Base-by-base conservation (phyloP, 2,797 vertebrate species). In the Alfaro cultratus region DNA sequence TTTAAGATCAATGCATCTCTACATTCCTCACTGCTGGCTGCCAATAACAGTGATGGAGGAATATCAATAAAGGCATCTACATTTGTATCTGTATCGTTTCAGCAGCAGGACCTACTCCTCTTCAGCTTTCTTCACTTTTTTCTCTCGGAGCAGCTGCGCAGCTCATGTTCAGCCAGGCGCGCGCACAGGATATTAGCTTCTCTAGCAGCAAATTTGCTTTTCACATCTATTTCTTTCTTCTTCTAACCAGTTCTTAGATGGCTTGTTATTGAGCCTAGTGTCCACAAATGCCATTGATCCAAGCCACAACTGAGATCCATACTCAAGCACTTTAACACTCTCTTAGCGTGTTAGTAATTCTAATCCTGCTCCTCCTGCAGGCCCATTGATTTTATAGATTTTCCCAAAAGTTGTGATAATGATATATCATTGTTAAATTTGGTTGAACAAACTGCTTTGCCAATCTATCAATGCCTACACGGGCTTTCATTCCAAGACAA, bases 351-450 rank as follows among this genome's bases (percentile, higher is more conserved):
- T 97, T 91, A 97, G 97, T 97, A 96, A 97, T 98, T 97, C 97
- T 99, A 99, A 99, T 98, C 99, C 98, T 95, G 96, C 96, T 97
- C 97, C 97, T 96, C 97, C 96, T 96, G 97, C 97, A 97, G 97
- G 96, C 96, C 95, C 96, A 99, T 99, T 97, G 98, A 99, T 99
- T 99, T 97, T 98, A 99, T 99, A 97, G 98, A 98, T 99, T 98
- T 97, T 96, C 94, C 96, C 95, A 96, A 98, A 99, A 99, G 98
- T 99, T 99, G 98, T 97, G 97, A 99, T 99, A 99, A 99, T 99
- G 98, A 99, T 98, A 98, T 97, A 98, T 99, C 98, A 99, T 99
- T 99, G 98, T 99, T 99, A 98, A 99, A 99, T 99, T 98, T 99
- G 97, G 97, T 97, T 98, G 98, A 99, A 99, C 98, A 99, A 99